A percentile compares a stretch with the other conserved stretches of the same genome.
Conservation (phyloP, 2,113 vertebrate genomes). For the Bagarius yarrelli region DNA sequence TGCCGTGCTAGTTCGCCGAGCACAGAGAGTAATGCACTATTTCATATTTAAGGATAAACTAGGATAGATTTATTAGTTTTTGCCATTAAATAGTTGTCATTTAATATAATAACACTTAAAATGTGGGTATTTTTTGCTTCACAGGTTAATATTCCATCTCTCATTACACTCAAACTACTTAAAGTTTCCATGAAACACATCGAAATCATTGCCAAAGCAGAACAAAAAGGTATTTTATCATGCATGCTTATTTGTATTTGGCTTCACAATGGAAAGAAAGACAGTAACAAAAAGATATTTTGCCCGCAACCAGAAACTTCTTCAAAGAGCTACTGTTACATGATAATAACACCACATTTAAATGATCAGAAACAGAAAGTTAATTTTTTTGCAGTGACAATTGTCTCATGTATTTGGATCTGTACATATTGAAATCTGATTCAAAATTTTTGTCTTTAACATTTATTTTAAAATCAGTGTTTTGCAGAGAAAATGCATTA, state of each 20-base stretch:
- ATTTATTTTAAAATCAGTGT: not conserved
- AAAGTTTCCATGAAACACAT: conserved; percentile 97
- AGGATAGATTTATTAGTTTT: no score
- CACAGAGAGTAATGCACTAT: conserved; percentile 80
- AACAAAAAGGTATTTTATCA: conserved; percentile 81
- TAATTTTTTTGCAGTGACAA: not conserved
- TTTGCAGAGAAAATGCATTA: not conserved
- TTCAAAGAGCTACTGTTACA: not conserved
- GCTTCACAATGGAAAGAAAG: no score
- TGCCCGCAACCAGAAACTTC: no score
- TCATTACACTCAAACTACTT: conserved; percentile 89
- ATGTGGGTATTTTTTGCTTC: not conserved
- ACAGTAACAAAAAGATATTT: no score
- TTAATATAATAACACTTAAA: not conserved
- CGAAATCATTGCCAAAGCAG: conserved; percentile 93
- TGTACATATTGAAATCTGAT: not conserved
- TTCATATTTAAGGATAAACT: not conserved
- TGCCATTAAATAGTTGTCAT: not conserved
- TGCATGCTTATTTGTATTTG: not conserved
- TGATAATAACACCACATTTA: not conserved
- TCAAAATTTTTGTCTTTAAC: not conserved
- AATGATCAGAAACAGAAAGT: not conserved
- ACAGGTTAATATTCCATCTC: conserved; percentile 89
- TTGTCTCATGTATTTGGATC: not conserved
- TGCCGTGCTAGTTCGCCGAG: conserved; percentile 86